phyloP scores from a whole-genome alignment of 2,113 vertebrate species.

The Apus apus region DNA sequence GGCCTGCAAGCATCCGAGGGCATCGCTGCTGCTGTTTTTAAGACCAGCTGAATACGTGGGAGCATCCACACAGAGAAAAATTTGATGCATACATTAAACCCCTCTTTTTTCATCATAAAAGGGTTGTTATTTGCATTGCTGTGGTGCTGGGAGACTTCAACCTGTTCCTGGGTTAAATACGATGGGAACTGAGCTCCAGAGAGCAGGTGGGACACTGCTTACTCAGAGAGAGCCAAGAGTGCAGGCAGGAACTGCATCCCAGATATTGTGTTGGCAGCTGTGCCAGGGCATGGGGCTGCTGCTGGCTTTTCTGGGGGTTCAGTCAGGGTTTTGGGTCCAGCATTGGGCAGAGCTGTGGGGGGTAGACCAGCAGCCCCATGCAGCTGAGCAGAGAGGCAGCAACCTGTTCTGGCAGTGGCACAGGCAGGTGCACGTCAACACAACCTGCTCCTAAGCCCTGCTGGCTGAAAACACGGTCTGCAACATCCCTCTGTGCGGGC shows the following conservation, averaged over 20 bases:
- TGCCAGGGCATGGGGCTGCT: background rate
- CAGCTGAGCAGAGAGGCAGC: background rate
- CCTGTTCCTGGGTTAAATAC: fast-evolving
- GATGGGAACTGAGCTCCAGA: background rate
- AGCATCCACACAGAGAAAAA: background rate
- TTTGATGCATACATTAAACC: background rate
- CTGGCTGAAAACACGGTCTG: background rate
- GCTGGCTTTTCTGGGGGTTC: background rate
- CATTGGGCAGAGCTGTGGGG: background rate
- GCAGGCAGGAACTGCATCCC: fast-evolving
- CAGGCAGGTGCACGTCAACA: background rate
- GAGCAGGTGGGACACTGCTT: background rate
- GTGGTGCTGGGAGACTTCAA: background rate
- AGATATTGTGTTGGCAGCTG: background rate
- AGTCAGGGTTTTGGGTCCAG: background rate
- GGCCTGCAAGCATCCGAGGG: background rate
- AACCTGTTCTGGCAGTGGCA: fast-evolving
- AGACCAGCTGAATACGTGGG: background rate
- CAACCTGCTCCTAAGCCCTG: background rate
- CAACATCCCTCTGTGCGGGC: background rate
- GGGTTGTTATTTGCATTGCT: background rate
- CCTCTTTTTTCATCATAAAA: background rate
- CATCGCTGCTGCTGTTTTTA: background rate
- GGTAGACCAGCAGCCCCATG: background rate
- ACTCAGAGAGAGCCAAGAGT: background rate